Conservation (phyloP, 2,888 invertebrate species). For the Lypha dubia region DNA sequence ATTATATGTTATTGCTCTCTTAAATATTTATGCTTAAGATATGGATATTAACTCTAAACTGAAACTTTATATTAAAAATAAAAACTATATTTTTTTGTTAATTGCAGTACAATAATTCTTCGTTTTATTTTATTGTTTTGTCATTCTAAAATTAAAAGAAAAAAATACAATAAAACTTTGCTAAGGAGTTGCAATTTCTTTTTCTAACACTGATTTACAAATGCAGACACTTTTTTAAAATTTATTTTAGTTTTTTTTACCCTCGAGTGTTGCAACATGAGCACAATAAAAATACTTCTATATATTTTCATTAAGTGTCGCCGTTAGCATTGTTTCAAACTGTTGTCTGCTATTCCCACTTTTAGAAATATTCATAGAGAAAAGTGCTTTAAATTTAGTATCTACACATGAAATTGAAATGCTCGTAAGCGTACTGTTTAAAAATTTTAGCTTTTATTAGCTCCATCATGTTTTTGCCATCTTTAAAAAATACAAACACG, state of each 20-base stretch:
- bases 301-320: background rate
- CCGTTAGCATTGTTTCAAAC: background rate
- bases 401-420: background rate
- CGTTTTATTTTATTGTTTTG: background rate
- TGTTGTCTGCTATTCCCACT: background rate
- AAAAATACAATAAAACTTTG: slow-evolving; percentile 1
- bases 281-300: background rate
- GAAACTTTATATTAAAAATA: too few relatives aligned
- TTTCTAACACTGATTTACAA: background rate
- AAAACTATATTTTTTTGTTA: too few relatives aligned
- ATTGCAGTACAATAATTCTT: background rate
- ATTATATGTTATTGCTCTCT: too few relatives aligned
- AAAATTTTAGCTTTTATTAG: too few relatives aligned
- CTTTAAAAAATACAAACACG: background rate
- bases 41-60: too few relatives aligned
- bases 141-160: background rate
- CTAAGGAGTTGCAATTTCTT: background rate
- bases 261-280: slow-evolving; percentile 19
- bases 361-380: background rate
- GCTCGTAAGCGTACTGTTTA: too few relatives aligned
- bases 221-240: background rate
- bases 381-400: background rate
- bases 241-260: slow-evolving; percentile 1
- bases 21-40: too few relatives aligned
- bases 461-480: too few relatives aligned